Evolutionary conservation across 2,888 invertebrate species (phyloP).

Genomic region (Trachelus troglodyta): DNA sequence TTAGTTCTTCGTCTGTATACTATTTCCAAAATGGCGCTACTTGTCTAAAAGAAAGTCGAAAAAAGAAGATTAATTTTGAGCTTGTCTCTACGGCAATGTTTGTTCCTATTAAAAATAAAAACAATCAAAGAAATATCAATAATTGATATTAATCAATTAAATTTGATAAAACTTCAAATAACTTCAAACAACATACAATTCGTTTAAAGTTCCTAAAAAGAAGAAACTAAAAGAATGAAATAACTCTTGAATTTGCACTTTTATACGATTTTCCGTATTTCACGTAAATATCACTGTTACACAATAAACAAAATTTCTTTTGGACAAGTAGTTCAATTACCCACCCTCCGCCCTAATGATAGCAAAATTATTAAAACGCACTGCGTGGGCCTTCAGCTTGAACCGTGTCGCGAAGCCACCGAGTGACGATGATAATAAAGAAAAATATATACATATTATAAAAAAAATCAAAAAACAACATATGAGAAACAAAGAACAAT

Average conservation of each 20-base stretch:
- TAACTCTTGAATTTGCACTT: not conserved
- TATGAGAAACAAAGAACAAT: not conserved
- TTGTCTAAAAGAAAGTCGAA: conserved; percentile 10
- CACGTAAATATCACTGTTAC: not conserved
- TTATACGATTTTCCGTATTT: not conserved
- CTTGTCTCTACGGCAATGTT: not conserved
- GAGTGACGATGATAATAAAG: conserved; percentile 19
- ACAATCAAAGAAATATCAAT: not conserved
- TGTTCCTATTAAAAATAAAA: not conserved
- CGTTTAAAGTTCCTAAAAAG: not conserved
- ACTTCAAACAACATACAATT: not conserved
- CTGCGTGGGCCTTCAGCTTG: conserved; percentile 63
- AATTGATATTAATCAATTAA: not conserved
- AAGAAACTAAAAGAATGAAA: not conserved
- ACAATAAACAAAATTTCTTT: not conserved
- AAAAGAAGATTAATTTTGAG: not conserved
- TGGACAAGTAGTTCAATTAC: conserved; percentile 36
- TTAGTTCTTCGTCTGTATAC: not conserved
- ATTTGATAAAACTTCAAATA: not conserved
- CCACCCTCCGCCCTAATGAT: conserved; percentile 53
- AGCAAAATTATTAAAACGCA: conserved; percentile 50
- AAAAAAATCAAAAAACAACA: not conserved
- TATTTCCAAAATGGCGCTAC: conserved; percentile 15
- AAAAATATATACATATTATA: conserved; percentile 5
- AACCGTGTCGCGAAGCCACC: conserved; percentile 21